phyloP scores from a whole-genome alignment of 2,888 invertebrate species.

The Napeogenes inachia region DNA sequence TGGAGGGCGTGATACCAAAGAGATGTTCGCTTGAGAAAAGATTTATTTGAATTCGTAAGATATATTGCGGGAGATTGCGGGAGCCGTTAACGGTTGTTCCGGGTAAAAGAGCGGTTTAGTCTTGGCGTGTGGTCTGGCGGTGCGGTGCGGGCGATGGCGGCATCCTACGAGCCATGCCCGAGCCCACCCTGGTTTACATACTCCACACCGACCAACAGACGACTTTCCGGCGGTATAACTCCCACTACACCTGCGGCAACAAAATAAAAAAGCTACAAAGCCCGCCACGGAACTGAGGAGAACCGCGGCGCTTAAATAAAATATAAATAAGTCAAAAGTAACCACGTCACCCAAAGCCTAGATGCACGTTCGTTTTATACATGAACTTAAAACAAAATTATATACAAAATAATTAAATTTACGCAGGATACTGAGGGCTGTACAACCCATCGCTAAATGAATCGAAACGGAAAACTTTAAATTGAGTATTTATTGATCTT shows the following conservation, averaged over 20 bases:
- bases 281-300: slow-evolving; percentile 57
- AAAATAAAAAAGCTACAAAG: slow-evolving; percentile 76
- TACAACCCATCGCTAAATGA: slow-evolving; percentile 44
- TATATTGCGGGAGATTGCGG: slow-evolving; percentile 67
- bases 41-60: slow-evolving; percentile 69
- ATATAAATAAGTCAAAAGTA: slow-evolving; percentile 42
- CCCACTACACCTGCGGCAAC: slow-evolving; percentile 80
- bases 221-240: slow-evolving; percentile 80
- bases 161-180: slow-evolving; percentile 70
- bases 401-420: slow-evolving; percentile 12
- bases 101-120: slow-evolving; percentile 54
- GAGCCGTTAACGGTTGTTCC: slow-evolving; percentile 67
- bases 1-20: slow-evolving; percentile 66
- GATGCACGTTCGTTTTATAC: slow-evolving; percentile 34
- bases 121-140: slow-evolving; percentile 43
- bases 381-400: slow-evolving; percentile 14
- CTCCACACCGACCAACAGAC: slow-evolving; percentile 80
- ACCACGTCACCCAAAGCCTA: slow-evolving; percentile 44
- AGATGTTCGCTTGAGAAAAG: slow-evolving; percentile 65
- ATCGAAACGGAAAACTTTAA: slow-evolving; percentile 68
- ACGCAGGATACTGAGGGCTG: slow-evolving; percentile 7
- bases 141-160: slow-evolving; percentile 34
- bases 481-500: slow-evolving; percentile 69
- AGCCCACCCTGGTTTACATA: slow-evolving; percentile 75
- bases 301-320: slow-evolving; percentile 56